Conservation (phyloP, 2,888 invertebrate species). For the Anagyrus pseudococci region DNA sequence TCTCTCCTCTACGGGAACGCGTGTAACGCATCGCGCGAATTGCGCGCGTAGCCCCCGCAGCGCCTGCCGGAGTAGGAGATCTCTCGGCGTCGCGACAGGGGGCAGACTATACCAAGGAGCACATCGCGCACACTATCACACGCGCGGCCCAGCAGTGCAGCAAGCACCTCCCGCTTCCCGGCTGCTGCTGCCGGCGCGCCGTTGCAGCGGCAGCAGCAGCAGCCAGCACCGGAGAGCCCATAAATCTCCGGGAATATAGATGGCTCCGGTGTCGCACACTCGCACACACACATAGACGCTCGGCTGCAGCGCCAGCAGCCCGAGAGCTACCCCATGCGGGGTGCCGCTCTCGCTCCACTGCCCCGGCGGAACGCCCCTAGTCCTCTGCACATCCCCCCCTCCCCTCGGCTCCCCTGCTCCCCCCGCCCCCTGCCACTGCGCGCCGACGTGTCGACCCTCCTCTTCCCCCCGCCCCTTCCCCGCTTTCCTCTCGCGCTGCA, state of each 20-base stretch:
- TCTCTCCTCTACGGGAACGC: no score
- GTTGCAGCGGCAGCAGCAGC: slow-evolving; percentile 48
- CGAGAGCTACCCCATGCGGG: slow-evolving; percentile 61
- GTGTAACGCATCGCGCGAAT: slow-evolving; percentile 52
- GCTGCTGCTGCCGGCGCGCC: slow-evolving; percentile 56
- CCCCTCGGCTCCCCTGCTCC: slow-evolving; percentile 22
- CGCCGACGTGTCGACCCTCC: slow-evolving; percentile 34
- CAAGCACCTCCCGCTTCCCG: slow-evolving; percentile 54
- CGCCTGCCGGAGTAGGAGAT: slow-evolving; percentile 52
- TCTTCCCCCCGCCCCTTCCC: slow-evolving; percentile 24
- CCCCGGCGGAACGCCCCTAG: slow-evolving; percentile 45
- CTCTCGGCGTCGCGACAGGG: slow-evolving; percentile 55
- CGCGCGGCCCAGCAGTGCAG: slow-evolving; percentile 42
- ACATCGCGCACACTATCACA: neutral
- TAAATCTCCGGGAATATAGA: slow-evolving; percentile 62
- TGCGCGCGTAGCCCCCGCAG: slow-evolving; percentile 60
- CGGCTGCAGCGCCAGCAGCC: slow-evolving; percentile 43
- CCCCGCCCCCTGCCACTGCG: slow-evolving; percentile 11
- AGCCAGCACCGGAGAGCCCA: slow-evolving; percentile 49
- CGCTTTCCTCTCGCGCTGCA: slow-evolving; percentile 6
- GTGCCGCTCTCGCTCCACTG: slow-evolving; percentile 44
- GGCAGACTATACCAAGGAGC: slow-evolving; percentile 51
- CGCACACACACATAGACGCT: slow-evolving; percentile 59
- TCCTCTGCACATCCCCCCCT: slow-evolving; percentile 45
- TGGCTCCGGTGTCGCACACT: slow-evolving; percentile 62